Percentiles rank a stretch among this genome's conserved stretches.
Conservation (phyloP, 2,113 vertebrate species). For the Ammospiza caudacuta region DNA sequence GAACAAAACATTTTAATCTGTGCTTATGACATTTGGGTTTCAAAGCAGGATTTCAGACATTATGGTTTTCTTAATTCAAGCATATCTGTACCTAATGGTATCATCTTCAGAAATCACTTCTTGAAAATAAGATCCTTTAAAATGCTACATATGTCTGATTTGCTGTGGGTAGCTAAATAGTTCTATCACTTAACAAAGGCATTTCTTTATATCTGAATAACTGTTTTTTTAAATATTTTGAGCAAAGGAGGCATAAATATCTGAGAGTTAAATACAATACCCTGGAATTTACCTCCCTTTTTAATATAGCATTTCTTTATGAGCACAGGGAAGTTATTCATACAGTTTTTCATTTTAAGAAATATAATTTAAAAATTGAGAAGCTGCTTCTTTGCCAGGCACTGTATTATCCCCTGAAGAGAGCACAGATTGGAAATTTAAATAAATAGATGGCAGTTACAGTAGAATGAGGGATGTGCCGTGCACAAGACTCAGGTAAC, state of each 20-base stretch:
- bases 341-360: conserved; percentile 59
- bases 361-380: conserved; percentile 63
- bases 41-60: background rate
- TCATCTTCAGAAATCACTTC: conserved; percentile 38
- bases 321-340: conserved; percentile 11
- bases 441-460: conserved; percentile 74
- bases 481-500: conserved; percentile 71
- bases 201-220: background rate
- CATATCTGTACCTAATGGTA: background rate
- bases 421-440: conserved; percentile 79
- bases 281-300: background rate
- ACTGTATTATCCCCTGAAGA: conserved; percentile 73
- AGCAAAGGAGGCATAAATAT: conserved; percentile 7
- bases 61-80: background rate
- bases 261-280: background rate
- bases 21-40: background rate
- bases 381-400: conserved; percentile 63
- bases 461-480: conserved; percentile 57
- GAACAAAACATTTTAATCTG: conserved; percentile 35
- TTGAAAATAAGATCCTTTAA: background rate
- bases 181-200: background rate
- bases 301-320: background rate
- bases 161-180: background rate
- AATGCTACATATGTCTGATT: background rate
- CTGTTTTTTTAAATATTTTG: background rate